Base-by-base conservation (phyloP, 2,113 vertebrate genomes). In the Microcebus jonahi region DNA sequence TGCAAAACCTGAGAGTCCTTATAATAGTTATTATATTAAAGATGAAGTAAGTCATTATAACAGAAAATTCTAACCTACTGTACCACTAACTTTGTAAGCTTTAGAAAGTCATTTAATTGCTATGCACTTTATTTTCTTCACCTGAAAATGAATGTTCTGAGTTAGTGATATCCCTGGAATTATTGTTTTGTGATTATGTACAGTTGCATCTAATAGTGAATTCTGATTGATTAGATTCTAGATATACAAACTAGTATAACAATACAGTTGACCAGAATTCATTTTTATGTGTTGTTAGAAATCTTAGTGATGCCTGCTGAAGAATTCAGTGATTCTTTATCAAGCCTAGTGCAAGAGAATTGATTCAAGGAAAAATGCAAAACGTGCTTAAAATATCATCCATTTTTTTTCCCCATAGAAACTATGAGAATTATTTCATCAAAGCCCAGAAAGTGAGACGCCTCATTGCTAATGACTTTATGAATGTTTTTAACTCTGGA, bases 381-480 rank as follows among this genome's bases (percentile, higher is more conserved):
- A 87, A 90, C 61, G 10, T 59, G 53, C n/a, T 93, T 94, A 92
- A 90, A 90, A 57, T 75, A 23, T 13, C 57, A 83, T 42, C 7
- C 79, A 3, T 79, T 89, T 70, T 89, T 70, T 85, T 90, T 12
- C 71, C 48, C 67, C 48, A 81, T 75, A 99, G 99, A 98, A 99
- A 99, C 98, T 99, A 99, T 83, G 98, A 99, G 95, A 98, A 98
- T 57, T 99, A 99, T 98, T 99, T 99, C 81, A 10, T 99, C 86
- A 99, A 99, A 98, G 99, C 99, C 17, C 99, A 99, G 98, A 99
- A 99, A 95, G 99, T 99, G 70, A 99, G 99, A 18, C 99, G 99
- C 42, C 99, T 99, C 93, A 99, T 99, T 67, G 93, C 99, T 1
- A 96, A 99, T 6, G 99, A 99, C 92, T 99, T 99, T 96, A 63